Conservation (phyloP, 1,140 invertebrate species). For the Drosophila trapezifrons region DNA sequence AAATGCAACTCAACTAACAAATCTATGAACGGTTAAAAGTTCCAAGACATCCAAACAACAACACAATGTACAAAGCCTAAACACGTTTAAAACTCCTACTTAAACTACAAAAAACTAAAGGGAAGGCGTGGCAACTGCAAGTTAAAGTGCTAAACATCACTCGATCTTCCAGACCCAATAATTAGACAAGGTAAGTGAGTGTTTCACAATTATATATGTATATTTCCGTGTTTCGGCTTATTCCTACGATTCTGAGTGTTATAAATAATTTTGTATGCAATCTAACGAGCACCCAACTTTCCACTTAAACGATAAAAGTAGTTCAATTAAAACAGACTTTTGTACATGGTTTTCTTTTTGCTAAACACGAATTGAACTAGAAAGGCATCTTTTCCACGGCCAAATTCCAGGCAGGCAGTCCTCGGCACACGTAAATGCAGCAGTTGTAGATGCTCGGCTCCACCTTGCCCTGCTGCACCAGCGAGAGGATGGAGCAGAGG, state of each 20-base stretch:
- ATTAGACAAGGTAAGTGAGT: slow-evolving; percentile 29
- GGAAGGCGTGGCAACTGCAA: slow-evolving; percentile 3
- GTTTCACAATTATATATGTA: neutral
- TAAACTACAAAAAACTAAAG: slow-evolving; percentile 13
- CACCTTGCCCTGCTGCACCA: slow-evolving; percentile 60
- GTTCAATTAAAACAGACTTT: slow-evolving; percentile 21
- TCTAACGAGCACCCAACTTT: slow-evolving; percentile 34
- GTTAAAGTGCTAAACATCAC: slow-evolving; percentile 41
- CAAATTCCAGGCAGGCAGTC: slow-evolving; percentile 77
- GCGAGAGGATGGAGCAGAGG: slow-evolving; percentile 58
- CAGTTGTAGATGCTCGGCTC: slow-evolving; percentile 69
- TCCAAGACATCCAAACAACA: slow-evolving; percentile 25
- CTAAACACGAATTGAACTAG: slow-evolving; percentile 16
- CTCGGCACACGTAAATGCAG: slow-evolving; percentile 74
- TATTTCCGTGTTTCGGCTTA: slow-evolving; percentile 27
- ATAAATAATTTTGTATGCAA: slow-evolving; percentile 8
- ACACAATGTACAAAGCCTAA: slow-evolving; percentile 49
- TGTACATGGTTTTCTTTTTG: slow-evolving; percentile 11
- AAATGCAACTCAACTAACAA: slow-evolving; percentile 16
- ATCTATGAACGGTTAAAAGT: slow-evolving; percentile 40
- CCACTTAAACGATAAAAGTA: slow-evolving; percentile 41
- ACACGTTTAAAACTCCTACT: slow-evolving; percentile 34
- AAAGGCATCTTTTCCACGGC: slow-evolving; percentile 62
- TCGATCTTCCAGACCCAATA: slow-evolving; percentile 8
- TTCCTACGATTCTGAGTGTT: slow-evolving; percentile 40